Evolutionary conservation across 1,140 invertebrate species (phyloP).

Genomic region (Saccostrea glomerata): DNA sequence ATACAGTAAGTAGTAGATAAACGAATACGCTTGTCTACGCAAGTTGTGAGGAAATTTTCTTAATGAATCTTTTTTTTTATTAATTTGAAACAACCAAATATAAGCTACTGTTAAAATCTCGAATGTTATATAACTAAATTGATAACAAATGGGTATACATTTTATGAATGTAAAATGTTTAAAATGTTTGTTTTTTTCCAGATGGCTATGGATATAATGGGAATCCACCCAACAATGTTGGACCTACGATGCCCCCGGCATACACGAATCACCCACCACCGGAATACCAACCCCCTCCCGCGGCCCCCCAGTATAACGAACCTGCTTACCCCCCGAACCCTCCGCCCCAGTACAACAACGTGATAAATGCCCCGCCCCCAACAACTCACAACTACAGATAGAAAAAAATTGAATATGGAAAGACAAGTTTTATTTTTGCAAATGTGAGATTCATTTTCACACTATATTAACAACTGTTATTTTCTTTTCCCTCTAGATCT

Average conservation of each 20-base stretch:
- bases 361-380: not conserved
- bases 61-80: no score
- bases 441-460: no score
- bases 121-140: no score
- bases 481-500: no score
- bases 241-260: not conserved
- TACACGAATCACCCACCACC: conserved; percentile 4
- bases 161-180: not conserved
- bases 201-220: not conserved
- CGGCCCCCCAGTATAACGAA: not conserved
- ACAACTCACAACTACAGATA: not conserved
- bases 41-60: no score
- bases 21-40: not conserved
- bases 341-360: not conserved
- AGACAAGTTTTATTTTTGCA: not conserved
- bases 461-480: no score
- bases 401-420: not conserved
- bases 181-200: not conserved
- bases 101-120: not conserved
- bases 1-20: not conserved
- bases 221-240: not conserved
- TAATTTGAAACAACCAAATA: not conserved
- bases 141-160: no score
- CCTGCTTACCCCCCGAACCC: not conserved
- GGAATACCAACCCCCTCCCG: not conserved